Conservation (phyloP, 2,797 vertebrate genomes). For the Ceyx erithaca region DNA sequence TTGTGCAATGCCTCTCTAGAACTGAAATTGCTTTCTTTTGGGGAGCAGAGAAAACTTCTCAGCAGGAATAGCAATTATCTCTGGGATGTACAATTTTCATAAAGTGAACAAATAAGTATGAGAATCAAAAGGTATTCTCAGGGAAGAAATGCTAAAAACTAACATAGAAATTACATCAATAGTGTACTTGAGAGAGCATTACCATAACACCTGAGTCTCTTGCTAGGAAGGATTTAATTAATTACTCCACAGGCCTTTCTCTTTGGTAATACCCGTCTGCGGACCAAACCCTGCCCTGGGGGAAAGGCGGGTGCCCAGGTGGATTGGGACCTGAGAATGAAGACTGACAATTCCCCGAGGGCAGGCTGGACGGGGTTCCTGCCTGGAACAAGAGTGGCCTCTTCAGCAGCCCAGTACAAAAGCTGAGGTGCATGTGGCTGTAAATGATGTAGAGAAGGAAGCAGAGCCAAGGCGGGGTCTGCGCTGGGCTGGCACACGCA, state of each 20-base stretch:
- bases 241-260: fast-evolving
- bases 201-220: not conserved
- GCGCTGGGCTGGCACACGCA: not conserved
- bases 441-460: not conserved
- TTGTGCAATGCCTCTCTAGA: fast-evolving
- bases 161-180: not conserved
- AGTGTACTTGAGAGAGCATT: not conserved
- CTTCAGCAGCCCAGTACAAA: not conserved
- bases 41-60: not conserved
- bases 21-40: not conserved
- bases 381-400: not conserved
- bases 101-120: not conserved
- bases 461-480: not conserved
- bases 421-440: not conserved
- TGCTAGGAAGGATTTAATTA: not conserved
- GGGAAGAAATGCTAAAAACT: not conserved
- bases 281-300: not conserved
- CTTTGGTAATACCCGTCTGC: fast-evolving
- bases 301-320: fast-evolving
- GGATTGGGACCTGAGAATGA: fast-evolving
- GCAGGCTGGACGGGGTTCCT: not conserved
- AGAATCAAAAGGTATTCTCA: not conserved
- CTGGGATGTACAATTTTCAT: not conserved
- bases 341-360: fast-evolving
- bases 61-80: not conserved